Base-by-base conservation (phyloP, 2,888 invertebrate genomes). In the Maniola hyperantus region DNA sequence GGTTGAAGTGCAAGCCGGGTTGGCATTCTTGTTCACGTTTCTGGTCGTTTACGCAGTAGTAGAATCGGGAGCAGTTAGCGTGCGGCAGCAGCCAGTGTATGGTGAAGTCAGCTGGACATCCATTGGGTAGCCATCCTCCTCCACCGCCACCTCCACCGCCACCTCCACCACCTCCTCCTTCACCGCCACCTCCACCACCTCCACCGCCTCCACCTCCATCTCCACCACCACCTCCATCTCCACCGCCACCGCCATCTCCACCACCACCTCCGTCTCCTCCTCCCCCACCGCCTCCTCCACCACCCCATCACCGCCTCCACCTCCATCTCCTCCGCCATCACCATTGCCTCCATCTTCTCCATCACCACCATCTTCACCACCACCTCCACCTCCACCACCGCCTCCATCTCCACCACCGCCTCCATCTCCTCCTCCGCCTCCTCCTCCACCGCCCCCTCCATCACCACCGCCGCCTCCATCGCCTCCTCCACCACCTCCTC, bases 11-110 rank as follows among this genome's bases (percentile, higher is more conserved):
- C 26, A 60, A 77, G 0, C 81, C 83, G 0, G 72, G 54, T 0
- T 74, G 73, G 26, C 88, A 88, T 2, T 64, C 54, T 67, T 70
- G 76, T 20, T 74, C 71, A 0, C 81, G 72, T 33, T 72, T 73
- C n/a, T 79, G 68, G 5, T 83, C 83, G n/a, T 70, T 66, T 1
- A 76, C 73, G 60, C 84, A 84, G 15, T 78, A 74, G 67, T 83
- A 83, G 76, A 79, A 83, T 15, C 74, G 76, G 34, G 65, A 65
- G 65, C 84, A 84, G 11, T 81, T 69, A 0, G 77, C 77, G 54
- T 84, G 81, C 0, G 83, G 82, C 5, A 83, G 60, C 0, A 82
- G 71, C 5, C 71, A 67, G 15, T 83, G 77, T 5, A 78, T 59
- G 10, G 71, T 33, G 58, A 73, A 77, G 64, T 78, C 73, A 20